Conservation (phyloP, 1,140 invertebrate species). For the Pogonomyrmex barbatus region DNA sequence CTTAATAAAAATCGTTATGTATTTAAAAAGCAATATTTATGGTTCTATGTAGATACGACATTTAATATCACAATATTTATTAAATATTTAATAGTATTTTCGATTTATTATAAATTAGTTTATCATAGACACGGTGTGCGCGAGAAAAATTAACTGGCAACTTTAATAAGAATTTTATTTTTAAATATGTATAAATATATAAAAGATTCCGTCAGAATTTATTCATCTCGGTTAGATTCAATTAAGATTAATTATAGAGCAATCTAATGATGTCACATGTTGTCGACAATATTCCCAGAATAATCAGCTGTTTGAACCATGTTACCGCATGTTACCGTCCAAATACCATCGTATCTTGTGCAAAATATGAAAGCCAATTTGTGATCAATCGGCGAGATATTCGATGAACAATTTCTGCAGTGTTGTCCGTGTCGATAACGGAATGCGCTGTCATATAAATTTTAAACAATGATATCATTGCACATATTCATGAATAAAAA, state of each 20-base stretch:
- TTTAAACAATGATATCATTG: background rate
- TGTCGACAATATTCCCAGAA: background rate
- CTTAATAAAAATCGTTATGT: background rate
- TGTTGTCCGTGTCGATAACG: background rate
- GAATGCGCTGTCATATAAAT: background rate
- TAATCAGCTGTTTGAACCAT: background rate
- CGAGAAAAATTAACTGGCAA: background rate
- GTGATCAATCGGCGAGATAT: background rate
- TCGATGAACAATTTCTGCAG: background rate
- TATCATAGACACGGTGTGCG: background rate
- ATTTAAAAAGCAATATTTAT: background rate
- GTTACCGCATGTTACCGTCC: background rate
- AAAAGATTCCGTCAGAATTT: background rate
- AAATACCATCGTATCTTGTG: background rate
- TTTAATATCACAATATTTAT: background rate
- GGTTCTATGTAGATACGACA: no score
- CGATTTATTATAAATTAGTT: background rate
- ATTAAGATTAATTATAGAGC: constrained; percentile 34
- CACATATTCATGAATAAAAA: constrained; percentile 27
- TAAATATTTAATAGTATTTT: background rate
- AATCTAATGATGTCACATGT: background rate
- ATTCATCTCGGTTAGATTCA: constrained; percentile 18
- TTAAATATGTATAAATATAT: background rate
- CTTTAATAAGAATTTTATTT: constrained; percentile 4
- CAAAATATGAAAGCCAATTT: constrained; percentile 19